Base-by-base conservation (phyloP, 2,888 invertebrate genomes). In the Gymnoscelis rufifasciata region DNA sequence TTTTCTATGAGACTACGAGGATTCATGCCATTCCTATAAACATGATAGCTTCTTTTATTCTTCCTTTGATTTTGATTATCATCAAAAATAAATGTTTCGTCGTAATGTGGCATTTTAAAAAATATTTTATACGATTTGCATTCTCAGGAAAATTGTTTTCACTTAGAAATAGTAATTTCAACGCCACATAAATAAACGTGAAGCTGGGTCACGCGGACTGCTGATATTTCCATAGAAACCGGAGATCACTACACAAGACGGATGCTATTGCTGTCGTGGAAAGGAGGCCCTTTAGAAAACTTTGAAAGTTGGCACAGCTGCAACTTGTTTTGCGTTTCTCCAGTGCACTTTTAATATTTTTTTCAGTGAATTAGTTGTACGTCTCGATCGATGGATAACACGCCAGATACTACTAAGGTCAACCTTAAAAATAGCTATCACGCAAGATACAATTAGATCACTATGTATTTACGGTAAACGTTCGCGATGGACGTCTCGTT, bases 21-120 rank as follows among this genome's bases (percentile, higher is more conserved):
- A 38, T 60, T 76, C 40, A 75, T 59, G n/a, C 88, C 88, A 63
- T 77, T 82, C 66, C 88, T 89, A 54, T 86, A 86, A 24, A 89
- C 88, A 43, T 81, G 81, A 62, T 89, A 89, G 60, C 88, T 89
- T 39, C 89, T 76, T 57, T 89, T 89, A 62, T 89, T 88, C 59
- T 80, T 73, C 59, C 83, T 74, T 57, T 88, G 89, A 64, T 89
- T 89, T 44, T 75, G 68, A 65, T 80, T 87, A 57, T 89, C 89
- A 52, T 84, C 83, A 41, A 81, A 66, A 51, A 89, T 83, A 63
- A 89, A 89, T 64, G 80, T 88, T 68, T 89, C 89, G 57, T 89
- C 89, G 71, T 89, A 89, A 66, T 89, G 81, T 53, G 89, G 89
- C 88, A 89, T 89, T 54, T 69, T 79, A 51, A n/a, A 35, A 23